phyloP scores from a whole-genome alignment of 2,113 vertebrate genomes.

The Sceloporus tristichus region DNA sequence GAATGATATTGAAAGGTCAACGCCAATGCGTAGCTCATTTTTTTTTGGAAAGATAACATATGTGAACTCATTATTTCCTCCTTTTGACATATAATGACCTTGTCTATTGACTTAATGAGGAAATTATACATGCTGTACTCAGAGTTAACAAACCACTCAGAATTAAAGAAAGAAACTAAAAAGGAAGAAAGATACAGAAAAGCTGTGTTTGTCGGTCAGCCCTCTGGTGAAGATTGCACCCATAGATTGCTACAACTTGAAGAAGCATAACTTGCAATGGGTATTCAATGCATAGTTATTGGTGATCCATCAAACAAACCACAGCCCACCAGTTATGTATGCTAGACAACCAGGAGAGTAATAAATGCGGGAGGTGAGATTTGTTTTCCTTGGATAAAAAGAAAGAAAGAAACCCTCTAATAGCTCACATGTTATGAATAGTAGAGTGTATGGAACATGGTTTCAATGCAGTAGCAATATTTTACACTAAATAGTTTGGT shows the following conservation, averaged over 20 bases:
- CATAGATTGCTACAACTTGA: constrained; percentile 12
- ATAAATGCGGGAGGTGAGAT: neutral
- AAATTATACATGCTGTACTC: constrained; percentile 76
- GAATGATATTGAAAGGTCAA: constrained; percentile 73
- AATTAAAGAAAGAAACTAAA: constrained; percentile 60
- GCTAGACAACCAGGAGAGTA: neutral
- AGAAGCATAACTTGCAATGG: neutral
- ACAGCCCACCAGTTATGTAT: neutral
- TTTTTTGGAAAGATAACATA: constrained; percentile 60
- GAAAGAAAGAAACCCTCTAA: too few species aligned
- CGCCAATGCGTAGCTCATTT: constrained; percentile 66
- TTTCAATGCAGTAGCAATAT: neutral
- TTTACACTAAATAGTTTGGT: neutral
- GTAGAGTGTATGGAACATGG: neutral
- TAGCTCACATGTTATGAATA: neutral
- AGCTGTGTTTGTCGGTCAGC: constrained; percentile 15
- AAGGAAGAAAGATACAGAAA: neutral
- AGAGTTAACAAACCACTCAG: constrained; percentile 72
- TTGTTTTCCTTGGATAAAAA: too few species aligned
- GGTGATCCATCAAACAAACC: neutral
- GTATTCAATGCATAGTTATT: neutral
- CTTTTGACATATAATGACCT: constrained; percentile 72
- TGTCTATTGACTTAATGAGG: constrained; percentile 77
- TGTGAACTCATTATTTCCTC: constrained; percentile 70
- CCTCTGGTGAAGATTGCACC: constrained; percentile 45